A percentile compares a stretch with the other conserved stretches of the same genome.
Conservation (phyloP, 2,797 vertebrate species). For the Petrocephalus sullivani region DNA sequence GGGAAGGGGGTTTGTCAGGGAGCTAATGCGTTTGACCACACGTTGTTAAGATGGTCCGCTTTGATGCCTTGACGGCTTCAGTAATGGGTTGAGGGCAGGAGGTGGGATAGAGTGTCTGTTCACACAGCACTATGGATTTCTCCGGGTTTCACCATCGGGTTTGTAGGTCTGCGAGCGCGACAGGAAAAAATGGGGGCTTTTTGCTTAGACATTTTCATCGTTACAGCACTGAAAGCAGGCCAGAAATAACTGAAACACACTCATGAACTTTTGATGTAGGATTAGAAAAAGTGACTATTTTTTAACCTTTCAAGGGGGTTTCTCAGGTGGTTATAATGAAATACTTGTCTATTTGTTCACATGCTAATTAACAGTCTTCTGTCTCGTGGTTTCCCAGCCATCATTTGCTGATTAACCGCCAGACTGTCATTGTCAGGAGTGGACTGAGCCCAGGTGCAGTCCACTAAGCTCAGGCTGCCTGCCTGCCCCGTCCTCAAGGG, state of each 20-base stretch:
- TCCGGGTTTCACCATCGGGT: background rate
- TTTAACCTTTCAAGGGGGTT: background rate
- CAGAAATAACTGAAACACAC: background rate
- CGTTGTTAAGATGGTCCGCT: constrained; percentile 1
- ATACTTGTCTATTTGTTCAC: background rate
- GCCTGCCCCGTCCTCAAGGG: background rate
- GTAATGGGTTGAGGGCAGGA: background rate
- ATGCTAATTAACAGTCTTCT: background rate
- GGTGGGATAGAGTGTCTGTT: background rate
- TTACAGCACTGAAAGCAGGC: background rate
- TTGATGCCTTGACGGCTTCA: constrained; percentile 3
- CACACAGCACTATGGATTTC: background rate
- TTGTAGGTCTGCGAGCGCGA: background rate
- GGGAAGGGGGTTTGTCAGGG: constrained; percentile 31
- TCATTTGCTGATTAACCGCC: background rate
- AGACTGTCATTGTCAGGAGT: background rate
- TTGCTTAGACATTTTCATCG: background rate
- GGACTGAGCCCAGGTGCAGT: background rate
- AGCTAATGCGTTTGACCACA: constrained; percentile 47
- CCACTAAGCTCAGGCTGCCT: background rate
- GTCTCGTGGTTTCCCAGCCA: background rate
- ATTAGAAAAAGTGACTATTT: background rate
- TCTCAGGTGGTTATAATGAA: background rate
- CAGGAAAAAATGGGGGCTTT: background rate
- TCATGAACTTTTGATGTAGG: background rate